Evolutionary conservation across 2,888 invertebrate species (phyloP), one percentile per base, ranked within the genome.

Genomic region (Lobophora halterata): DNA sequence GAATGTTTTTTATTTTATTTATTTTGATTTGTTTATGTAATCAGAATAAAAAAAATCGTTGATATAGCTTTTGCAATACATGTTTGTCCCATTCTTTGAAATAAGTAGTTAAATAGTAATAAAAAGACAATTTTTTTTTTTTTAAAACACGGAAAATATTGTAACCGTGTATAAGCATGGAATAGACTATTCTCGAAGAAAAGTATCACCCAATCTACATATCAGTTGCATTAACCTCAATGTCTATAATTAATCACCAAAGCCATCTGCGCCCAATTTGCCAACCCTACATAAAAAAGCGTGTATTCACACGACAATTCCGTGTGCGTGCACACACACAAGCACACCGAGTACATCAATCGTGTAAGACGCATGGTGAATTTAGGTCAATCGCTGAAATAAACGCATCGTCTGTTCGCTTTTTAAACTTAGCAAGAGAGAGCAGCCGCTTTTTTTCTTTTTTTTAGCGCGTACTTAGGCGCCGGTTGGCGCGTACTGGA

Each of bases 311-410:
- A 57, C 59, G 21, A 21, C 39, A 12, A 25, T 40, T 37, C 43
- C 46, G 44, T 58, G 58, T 70, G 61, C 58, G 50, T 52, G 39
- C 49, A 47, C 60, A 49, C 58, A 56, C 58, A 56, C 56, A 55
- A 47, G 45, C 57, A 61, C 62, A 8, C 2, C 14, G 12, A 40
- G 30, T 45, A 47, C 52, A 52, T 52, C 52, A 52, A 52, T 52
- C 47, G 49, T 71, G 76, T 79, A 72, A 65, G 61, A 55, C 71
- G 78, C 46, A 45, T 18, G 23, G 64, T 63, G 67, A 67, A 83
- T 83, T 82, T 81, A 57, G 83, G 82, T 83, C 85, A 85, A 77
- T 77, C 76, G 79, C 71, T 74, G 70, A 79, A 81, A 81, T 78
- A 79, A 80, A 71, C 72, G 65, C 63, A 65, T 65, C 71, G 62